These are phyloP conservation scores for Meghimatium bilineatum DNA, from an alignment of 2,888 invertebrate species.

Conservation along the genomic window DNA sequence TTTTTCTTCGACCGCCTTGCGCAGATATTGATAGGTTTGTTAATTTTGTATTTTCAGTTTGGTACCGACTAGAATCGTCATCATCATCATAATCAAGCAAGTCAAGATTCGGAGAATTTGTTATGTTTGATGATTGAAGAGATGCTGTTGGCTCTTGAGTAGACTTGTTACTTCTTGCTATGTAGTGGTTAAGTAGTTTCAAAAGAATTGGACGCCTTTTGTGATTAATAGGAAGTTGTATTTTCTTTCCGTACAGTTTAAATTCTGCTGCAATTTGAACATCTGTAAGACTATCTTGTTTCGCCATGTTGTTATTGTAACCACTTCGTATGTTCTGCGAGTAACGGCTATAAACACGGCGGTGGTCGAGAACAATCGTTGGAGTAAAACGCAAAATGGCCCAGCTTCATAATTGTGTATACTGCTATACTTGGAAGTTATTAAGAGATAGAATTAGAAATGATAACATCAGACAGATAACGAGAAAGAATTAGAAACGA, in stretches of 20 bases:
- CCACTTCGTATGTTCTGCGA: too few species aligned
- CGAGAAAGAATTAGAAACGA: too few species aligned
- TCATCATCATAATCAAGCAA: neutral
- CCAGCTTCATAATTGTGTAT: too few species aligned
- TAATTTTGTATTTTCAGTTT: neutral
- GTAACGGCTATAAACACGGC: too few species aligned
- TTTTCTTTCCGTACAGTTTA: neutral
- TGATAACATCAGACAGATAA: too few species aligned
- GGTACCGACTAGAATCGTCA: neutral
- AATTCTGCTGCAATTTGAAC: neutral
- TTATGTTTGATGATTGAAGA: neutral
- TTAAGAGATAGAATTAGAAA: too few species aligned
- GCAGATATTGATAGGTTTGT: neutral
- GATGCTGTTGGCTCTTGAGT: neutral
- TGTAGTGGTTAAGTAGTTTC: neutral
- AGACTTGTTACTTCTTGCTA: slow-evolving; percentile 3
- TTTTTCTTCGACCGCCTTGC: neutral
- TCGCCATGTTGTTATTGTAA: slow-evolving; percentile 10
- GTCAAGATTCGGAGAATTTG: neutral
- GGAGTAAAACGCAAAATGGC: too few species aligned
- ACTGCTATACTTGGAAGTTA: too few species aligned
- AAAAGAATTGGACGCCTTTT: neutral
- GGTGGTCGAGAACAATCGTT: too few species aligned
- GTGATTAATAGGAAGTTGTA: neutral
- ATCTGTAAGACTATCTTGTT: neutral